Evolutionary conservation across 2,113 vertebrate genomes (phyloP), one percentile per base, ranked within the genome.

Genomic region (Gallinago paraguaiae): DNA sequence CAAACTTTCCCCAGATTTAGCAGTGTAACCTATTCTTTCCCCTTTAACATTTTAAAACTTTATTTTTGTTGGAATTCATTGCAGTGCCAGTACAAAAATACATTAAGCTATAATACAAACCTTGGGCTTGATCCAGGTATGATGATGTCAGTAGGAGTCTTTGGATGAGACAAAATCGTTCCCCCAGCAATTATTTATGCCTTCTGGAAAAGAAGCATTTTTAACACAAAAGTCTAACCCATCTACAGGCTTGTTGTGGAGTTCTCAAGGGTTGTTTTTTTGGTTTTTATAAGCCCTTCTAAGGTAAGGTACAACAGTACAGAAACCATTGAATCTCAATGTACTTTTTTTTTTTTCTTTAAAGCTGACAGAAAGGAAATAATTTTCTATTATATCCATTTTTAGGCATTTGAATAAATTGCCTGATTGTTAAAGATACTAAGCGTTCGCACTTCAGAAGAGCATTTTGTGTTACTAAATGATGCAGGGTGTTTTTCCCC

Each of bases 21-120:
- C 81, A 92, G 67, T 22, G 59, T 82, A 94, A 93, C 91, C 83
- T 95, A 31, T 87, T 86, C 86, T 92, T 91, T 79, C 70, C 71
- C 88, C 70, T 95, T 92, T 95, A 92, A 92, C 92, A 92, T 96
- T 95, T 96, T 19, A 69, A 74, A 93, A 81, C n/a, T 96, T 92
- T 64, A 41, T 94, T 96, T 94, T 72, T 69, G 84, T 53, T 88
- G 57, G 57, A 81, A 86, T 82, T 71, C 48, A 46, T 60, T 76
- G 46, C 83, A 25, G 18, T 48, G 53, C 48, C 31, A 7, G 41
- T 69, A 53, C 41, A 93, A 94, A 96, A 95, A 93, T 82, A 69
- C 54, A 45, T 72, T 35, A 56, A 77, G 41, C 57, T 85, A 17
- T 64, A 96, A 84, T 96, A 84, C 61, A 92, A 94, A 87, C 54